Conservation (phyloP, 2,113 vertebrate genomes). For the Neolamprologus modestus region DNA sequence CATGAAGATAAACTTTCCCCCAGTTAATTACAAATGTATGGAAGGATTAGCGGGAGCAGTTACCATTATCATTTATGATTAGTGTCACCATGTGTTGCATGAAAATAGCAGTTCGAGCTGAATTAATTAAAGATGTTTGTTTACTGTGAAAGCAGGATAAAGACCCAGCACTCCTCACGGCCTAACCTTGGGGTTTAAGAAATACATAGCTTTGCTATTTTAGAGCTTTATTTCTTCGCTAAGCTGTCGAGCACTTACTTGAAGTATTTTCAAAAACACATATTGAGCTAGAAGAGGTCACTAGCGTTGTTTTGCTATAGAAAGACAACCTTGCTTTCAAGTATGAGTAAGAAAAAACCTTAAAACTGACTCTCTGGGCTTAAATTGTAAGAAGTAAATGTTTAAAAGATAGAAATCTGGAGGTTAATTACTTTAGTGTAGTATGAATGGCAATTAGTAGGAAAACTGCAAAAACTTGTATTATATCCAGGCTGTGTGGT, state of each 20-base stretch:
- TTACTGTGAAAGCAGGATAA: slow-evolving; percentile 25
- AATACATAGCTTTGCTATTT: slow-evolving; percentile 7
- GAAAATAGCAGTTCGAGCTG: slow-evolving; percentile 11
- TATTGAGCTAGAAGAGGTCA: background rate
- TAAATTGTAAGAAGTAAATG: background rate
- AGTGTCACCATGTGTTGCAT: slow-evolving; percentile 13
- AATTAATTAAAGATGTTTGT: slow-evolving; percentile 36
- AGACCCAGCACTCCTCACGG: background rate
- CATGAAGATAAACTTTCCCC: slow-evolving; percentile 27
- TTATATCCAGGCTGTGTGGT: background rate
- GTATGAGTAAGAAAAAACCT: background rate
- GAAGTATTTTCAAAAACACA: background rate
- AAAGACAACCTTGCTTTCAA: background rate
- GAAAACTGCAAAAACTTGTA: background rate
- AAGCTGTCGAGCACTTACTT: background rate
- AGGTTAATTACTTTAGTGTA: background rate
- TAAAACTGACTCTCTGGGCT: background rate
- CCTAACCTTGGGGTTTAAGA: background rate
- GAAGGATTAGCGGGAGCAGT: slow-evolving; percentile 39
- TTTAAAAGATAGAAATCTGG: background rate
- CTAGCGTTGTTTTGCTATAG: background rate
- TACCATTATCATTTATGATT: slow-evolving; percentile 51
- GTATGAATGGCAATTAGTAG: background rate
- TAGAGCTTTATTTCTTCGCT: background rate
- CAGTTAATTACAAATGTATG: slow-evolving; percentile 53